Evolutionary conservation across 2,888 invertebrate genomes (phyloP), one percentile per base, ranked within the genome.

Genomic region (Phragmatobia fuliginosa): DNA sequence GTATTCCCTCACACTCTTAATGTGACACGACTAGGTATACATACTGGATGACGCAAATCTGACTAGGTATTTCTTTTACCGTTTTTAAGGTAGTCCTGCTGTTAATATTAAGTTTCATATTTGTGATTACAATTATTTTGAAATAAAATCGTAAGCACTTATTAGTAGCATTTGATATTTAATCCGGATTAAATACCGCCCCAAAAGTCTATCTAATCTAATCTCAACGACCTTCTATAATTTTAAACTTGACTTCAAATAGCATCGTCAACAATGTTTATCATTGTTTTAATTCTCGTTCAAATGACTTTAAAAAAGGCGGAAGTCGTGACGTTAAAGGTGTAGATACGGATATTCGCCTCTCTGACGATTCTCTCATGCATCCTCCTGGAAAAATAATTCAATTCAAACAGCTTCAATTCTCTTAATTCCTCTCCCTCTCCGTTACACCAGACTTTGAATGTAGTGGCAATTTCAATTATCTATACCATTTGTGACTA

Each of bases 171-270:
- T 49, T 49, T 25, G 14, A 56, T 28, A n/a, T n/a, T n/a, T n/a
- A n/a, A n/a, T 28, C 52, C 25, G 25, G 28, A 56, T 28, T 28
- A 25, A 16, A 56, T 36, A 58, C 38, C 38, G 36, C 28, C 28
- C 36, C 10, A 41, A 21, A 33, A 21, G 21, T 58, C 6, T 58
- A 58, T 66, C 59, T 76, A 70, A 80, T 80, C 78, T 80, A 70
- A 81, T 81, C 80, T 77, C 18, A 62, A 36, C 62, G 74, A 79
- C 80, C 76, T 78, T 80, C 74, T 69, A 75, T 66, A 71, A 45
- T 63, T 62, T 77, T 72, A 78, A 78, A 76, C 72, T 74, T 76
- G 77, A 79, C 74, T 65, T 49, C 38, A 61, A 45, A 60, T 25
- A 1, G 58, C 25, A 32, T 18, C 69, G 49, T 62, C 66, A 56